Percentiles rank a stretch among this genome's conserved stretches.
Evolutionary conservation across 2,113 vertebrate species (phyloP).

Genomic region (Psammodynastes pulverulentus): DNA sequence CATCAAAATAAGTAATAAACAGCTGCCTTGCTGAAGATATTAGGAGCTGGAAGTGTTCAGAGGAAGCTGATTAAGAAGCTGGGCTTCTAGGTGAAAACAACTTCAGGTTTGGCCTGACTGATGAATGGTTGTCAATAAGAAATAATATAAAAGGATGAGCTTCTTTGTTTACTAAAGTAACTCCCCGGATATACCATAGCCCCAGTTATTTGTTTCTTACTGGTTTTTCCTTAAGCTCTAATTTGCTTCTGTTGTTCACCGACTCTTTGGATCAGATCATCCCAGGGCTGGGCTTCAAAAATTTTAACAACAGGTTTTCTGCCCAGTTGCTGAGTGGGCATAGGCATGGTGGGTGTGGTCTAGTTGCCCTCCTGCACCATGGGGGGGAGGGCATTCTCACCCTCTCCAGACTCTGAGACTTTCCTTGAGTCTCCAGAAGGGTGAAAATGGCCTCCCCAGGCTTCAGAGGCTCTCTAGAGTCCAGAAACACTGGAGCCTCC

Average conservation of each 20-base stretch:
- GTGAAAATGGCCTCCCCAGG: too few species aligned
- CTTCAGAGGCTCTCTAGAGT: too few species aligned
- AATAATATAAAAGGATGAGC: neutral
- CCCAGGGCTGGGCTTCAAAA: too few species aligned
- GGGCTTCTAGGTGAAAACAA: neutral
- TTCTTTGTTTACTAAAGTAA: neutral
- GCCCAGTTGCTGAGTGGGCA: too few species aligned
- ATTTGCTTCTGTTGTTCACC: neutral
- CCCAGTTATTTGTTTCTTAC: neutral
- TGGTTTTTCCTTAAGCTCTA: neutral
- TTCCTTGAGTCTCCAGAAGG: too few species aligned
- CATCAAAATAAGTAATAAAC: slow-evolving; percentile 23
- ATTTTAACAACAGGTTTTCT: too few species aligned
- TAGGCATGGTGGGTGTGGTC: too few species aligned
- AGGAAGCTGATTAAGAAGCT: neutral
- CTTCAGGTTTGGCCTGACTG: neutral
- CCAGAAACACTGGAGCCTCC: too few species aligned
- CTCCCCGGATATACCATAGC: neutral
- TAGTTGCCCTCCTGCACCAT: too few species aligned
- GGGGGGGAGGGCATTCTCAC: too few species aligned
- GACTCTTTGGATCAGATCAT: neutral
- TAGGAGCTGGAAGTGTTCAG: neutral
- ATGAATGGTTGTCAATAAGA: too few species aligned
- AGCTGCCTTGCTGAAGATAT: neutral
- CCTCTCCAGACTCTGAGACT: too few species aligned